Percentiles rank a stretch among this genome's conserved stretches.
phyloP scores from a whole-genome alignment of 2,888 invertebrate species.

The Allophyes oxyacanthae region DNA sequence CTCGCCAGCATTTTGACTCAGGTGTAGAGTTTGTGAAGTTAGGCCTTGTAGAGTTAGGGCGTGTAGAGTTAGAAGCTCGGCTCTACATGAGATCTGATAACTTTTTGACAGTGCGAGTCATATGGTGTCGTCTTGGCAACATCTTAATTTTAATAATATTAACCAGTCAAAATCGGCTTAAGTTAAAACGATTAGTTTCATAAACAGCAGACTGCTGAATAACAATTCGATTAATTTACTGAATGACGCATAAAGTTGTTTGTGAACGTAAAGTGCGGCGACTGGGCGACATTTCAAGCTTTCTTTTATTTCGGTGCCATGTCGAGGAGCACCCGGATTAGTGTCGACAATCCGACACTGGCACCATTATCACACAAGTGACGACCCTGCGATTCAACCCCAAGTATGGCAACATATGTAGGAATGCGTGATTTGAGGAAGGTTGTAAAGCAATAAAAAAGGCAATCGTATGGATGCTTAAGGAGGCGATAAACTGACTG shows the following conservation, averaged over 20 bases:
- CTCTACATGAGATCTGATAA: not conserved
- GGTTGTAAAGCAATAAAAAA: slow-evolving; percentile 54
- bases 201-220: slow-evolving; percentile 29
- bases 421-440: slow-evolving; percentile 57
- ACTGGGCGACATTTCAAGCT: slow-evolving; percentile 69
- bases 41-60: too few relatives aligned
- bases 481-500: slow-evolving; percentile 51
- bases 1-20: too few relatives aligned
- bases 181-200: slow-evolving; percentile 14
- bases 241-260: slow-evolving; percentile 58
- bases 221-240: slow-evolving; percentile 51
- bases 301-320: slow-evolving; percentile 78
- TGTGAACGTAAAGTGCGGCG: slow-evolving; percentile 49
- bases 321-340: slow-evolving; percentile 69
- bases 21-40: too few relatives aligned
- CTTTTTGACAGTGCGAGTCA: too few relatives aligned
- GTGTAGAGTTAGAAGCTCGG: too few relatives aligned
- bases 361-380: slow-evolving; percentile 65
- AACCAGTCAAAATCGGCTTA: slow-evolving; percentile 21
- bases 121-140: too few relatives aligned
- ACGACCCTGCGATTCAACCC: slow-evolving; percentile 62
- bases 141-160: slow-evolving; percentile 33
- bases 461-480: slow-evolving; percentile 43
- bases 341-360: slow-evolving; percentile 62
- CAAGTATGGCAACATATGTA: slow-evolving; percentile 48